Conservation (phyloP, 2,888 invertebrate genomes). For the Heliothis peltigera region DNA sequence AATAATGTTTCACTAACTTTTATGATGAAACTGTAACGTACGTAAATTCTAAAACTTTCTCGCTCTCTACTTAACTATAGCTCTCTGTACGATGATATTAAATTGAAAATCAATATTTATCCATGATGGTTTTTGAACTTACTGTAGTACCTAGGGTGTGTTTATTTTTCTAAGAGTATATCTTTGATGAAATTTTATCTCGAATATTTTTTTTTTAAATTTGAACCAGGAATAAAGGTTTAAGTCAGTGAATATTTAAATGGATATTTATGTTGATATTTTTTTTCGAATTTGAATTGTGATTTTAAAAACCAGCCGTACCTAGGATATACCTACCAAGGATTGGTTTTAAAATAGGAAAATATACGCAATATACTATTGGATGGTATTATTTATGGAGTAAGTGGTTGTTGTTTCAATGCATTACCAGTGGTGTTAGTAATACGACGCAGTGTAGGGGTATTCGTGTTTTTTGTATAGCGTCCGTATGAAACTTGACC, state of each 20-base stretch:
- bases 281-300: conserved; percentile 35
- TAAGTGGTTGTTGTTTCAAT: conserved; percentile 22
- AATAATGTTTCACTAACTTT: conserved; percentile 75
- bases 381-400: conserved; percentile 38
- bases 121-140: conserved; percentile 56
- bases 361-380: conserved; percentile 41
- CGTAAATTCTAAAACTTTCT: conserved; percentile 69
- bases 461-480: conserved; percentile 29
- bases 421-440: conserved; percentile 20
- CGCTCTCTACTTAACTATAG: conserved; percentile 81
- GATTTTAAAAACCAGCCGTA: conserved; percentile 31
- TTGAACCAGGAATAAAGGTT: conserved; percentile 23
- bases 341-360: conserved; percentile 42
- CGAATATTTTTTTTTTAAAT: conserved; percentile 53
- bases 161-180: conserved; percentile 69
- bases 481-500: conserved; percentile 46
- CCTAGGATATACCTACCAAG: conserved; percentile 12
- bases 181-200: conserved; percentile 55
- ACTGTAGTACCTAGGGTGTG: conserved; percentile 53
- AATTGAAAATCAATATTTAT: conserved; percentile 54
- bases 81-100: conserved; percentile 78
- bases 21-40: conserved; percentile 61
- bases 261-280: conserved; percentile 29
- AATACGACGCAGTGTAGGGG: conserved; percentile 21
- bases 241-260: conserved; percentile 36